Evolutionary conservation across 2,113 vertebrate genomes (phyloP), one percentile per base, ranked within the genome.

Genomic region (Siniperca knerii): DNA sequence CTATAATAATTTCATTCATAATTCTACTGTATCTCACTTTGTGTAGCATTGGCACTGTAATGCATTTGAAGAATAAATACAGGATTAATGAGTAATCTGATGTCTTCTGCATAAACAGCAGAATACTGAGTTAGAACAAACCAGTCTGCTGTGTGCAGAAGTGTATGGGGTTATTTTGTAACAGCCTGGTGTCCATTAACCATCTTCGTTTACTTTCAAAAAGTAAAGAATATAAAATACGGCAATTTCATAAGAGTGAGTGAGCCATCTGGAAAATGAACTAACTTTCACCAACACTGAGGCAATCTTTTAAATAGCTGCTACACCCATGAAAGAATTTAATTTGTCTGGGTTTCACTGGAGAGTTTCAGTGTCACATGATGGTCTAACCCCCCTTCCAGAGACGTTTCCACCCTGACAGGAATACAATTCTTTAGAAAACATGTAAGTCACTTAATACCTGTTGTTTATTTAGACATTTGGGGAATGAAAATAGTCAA

Each of bases 231-330:
- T 8, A 20, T 48, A 54, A 54, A 61, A 50, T 37, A n/a, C 12
- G 62, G n/a, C 29, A 60, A 9, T 66, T 50, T n/a, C 25, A 44
- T 29, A 15, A 62, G 35, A 69, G 58, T 29, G 18, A 75, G 21
- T 46, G 10, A 66, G 68, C 44, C 68, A 86, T 62, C 60, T 73
- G 60, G 67, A 77, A 61, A 77, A 35, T 44, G 12, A 64, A 48
- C 48, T 15, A 67, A 46, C 37, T 46, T 66, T 79, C 64, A 57
- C 75, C 57, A 65, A 29, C 0, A 6, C 75, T 35, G 62, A 48
- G 42, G 55, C 13, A 73, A 40, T 73, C 48, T 81, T 77, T 76
- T 18, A 77, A 75, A 66, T 12, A 40, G 23, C 72, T 77, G 61
- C 35, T 64, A 60, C 33, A 54, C 50, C 52, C 52, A 37, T 67